Conservation (phyloP, 2,797 vertebrate genomes). For the Trichosurus vulpecula region DNA sequence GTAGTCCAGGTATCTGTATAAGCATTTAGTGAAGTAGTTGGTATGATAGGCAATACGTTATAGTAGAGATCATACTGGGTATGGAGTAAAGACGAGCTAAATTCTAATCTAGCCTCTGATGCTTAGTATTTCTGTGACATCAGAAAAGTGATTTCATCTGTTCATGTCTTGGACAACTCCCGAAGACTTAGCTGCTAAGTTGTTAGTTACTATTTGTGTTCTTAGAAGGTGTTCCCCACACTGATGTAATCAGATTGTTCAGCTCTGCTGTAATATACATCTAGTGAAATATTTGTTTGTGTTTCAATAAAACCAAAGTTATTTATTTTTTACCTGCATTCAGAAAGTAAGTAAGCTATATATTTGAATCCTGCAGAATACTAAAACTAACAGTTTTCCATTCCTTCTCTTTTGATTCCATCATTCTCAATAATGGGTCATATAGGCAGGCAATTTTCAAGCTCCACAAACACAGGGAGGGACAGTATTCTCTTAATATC, state of each 20-base stretch:
- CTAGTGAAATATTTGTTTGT: neutral
- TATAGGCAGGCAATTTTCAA: no score
- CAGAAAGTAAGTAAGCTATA: neutral
- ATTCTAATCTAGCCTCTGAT: neutral
- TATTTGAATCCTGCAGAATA: neutral
- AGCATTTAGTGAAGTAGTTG: neutral
- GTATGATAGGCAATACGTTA: neutral
- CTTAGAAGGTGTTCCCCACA: neutral
- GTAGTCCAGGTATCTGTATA: neutral
- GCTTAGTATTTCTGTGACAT: neutral
- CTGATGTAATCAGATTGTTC: neutral
- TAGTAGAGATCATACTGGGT: neutral
- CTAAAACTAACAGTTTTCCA: neutral
- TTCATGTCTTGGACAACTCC: neutral
- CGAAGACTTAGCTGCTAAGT: neutral
- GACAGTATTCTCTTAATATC: no score
- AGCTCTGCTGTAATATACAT: neutral
- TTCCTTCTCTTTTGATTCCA: neutral
- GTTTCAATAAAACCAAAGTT: neutral
- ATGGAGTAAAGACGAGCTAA: neutral
- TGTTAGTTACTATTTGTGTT: neutral
- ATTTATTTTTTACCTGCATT: neutral
- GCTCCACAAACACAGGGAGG: no score
- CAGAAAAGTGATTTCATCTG: neutral
- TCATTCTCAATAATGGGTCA: no score